Percentiles rank a stretch among this genome's conserved stretches.
These are phyloP conservation scores for Diplosoma virens DNA, from an alignment of 23 tunicate genomes.

Conservation along the genomic window DNA sequence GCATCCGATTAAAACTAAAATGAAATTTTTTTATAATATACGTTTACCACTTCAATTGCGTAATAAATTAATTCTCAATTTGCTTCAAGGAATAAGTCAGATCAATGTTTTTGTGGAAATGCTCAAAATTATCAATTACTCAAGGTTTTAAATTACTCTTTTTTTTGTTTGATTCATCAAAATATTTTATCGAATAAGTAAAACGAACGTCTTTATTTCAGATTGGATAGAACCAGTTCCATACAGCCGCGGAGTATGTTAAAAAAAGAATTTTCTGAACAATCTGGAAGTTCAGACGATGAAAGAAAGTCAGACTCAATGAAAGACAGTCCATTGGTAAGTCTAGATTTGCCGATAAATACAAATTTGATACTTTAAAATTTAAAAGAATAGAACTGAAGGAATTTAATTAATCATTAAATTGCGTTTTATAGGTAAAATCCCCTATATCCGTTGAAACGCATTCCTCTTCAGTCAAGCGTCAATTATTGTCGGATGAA, in stretches of 20 bases:
- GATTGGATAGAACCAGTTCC: constrained; percentile 41
- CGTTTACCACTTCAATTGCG: too few species aligned
- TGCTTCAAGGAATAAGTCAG: too few species aligned
- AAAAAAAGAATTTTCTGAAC: constrained; percentile 37
- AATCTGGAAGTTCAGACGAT: constrained; percentile 43
- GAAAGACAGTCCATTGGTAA: neutral
- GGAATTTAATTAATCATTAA: neutral
- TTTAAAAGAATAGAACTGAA: neutral
- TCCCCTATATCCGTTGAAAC: neutral
- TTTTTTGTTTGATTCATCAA: too few species aligned
- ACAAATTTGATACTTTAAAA: neutral
- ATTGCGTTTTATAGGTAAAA: neutral
- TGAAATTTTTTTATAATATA: too few species aligned
- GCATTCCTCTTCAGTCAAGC: constrained; percentile 27
- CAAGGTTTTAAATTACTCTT: too few species aligned
- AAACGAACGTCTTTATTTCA: too few species aligned
- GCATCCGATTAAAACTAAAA: too few species aligned
- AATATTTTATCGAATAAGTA: too few species aligned
- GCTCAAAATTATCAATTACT: too few species aligned
- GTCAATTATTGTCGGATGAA: constrained; percentile 57
- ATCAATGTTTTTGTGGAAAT: too few species aligned
- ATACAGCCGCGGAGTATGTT: neutral
- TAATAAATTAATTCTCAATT: too few species aligned
- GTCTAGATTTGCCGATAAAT: neutral
- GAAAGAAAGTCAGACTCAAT: neutral